Evolutionary conservation across 2,888 invertebrate species (phyloP), one percentile per base, ranked within the genome.

Genomic region (Pardosa pseudoannulata): DNA sequence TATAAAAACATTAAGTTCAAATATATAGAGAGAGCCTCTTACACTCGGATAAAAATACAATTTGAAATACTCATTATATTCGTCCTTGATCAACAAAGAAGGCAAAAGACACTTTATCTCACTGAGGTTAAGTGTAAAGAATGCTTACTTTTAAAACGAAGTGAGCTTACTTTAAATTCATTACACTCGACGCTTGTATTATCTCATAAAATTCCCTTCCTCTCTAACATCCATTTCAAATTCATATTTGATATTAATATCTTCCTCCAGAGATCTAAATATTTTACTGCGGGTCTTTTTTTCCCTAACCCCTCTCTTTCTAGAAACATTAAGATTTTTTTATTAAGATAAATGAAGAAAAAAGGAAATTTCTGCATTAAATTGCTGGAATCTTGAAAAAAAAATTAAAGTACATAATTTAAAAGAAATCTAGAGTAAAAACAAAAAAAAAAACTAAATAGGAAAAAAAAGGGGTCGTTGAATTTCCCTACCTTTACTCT

Each of bases 401-500:
- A 56, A 56, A 23, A 56, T 16, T 56, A 56, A 56, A 56, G 23
- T 19, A 5, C 41, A 46, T 46, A 46, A 46, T 46, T 46, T 46
- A 11, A 46, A 56, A 56, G 56, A 56, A 23, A 56, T 56, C 56
- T 56, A 2, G 16, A 56, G 56, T 56, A 56, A 56, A 56, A 56
- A 46, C 46, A 46, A 46, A 46, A 46, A 2, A 2, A 9, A 16
- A 56, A 56, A 56, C 6, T 19, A 56, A 23, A 23, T 23, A 56
- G 16, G 16, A 46, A 56, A 56, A 56, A 56, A 23, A 16, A 16
- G 46, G 46, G 46, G 56, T 56, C 56, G 56, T 56, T 56, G 56
- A 56, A 56, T 56, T 56, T 56, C 56, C 56, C 19, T 56, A 56
- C 39, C 75, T 41, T 72, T 72, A 71, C 46, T 29, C 50, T 62